Evolutionary conservation across 2,888 invertebrate species (phyloP).

Genomic region (Plusia festucae): DNA sequence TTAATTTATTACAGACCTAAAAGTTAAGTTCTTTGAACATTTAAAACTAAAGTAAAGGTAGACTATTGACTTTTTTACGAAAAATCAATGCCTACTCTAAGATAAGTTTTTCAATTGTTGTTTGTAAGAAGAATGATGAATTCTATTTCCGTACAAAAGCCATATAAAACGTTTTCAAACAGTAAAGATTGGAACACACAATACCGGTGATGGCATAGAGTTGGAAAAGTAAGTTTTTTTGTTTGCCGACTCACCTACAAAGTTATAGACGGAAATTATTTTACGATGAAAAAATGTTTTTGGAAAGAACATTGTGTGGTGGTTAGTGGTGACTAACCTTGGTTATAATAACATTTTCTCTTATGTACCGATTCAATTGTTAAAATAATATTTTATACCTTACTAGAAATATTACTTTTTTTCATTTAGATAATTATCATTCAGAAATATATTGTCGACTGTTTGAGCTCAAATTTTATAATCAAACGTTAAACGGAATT

Average conservation of each 20-base stretch:
- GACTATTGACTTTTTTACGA: background rate
- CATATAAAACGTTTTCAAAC: conserved; percentile 12
- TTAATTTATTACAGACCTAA: too few relatives aligned
- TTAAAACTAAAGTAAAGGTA: background rate
- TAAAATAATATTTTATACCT: too few relatives aligned
- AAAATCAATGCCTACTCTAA: background rate
- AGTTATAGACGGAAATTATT: conserved; percentile 50
- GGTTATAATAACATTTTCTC: too few relatives aligned
- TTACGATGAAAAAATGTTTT: conserved; percentile 36
- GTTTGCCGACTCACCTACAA: conserved; percentile 41
- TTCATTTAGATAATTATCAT: too few relatives aligned
- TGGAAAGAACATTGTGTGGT: conserved; percentile 17
- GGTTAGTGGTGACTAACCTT: conserved; percentile 12
- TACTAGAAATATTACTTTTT: too few relatives aligned
- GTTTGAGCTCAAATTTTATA: too few relatives aligned
- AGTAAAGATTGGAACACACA: conserved; percentile 34
- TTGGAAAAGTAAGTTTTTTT: conserved; percentile 47
- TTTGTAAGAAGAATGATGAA: conserved; percentile 6
- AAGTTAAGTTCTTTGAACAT: too few relatives aligned
- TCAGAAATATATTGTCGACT: too few relatives aligned
- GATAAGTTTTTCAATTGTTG: background rate
- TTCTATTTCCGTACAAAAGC: conserved; percentile 24
- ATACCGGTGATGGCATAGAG: conserved; percentile 37
- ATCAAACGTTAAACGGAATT: too few relatives aligned
- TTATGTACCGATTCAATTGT: too few relatives aligned